Evolutionary conservation across 2,888 invertebrate species (phyloP).

Genomic region (Tortricodes alternella): DNA sequence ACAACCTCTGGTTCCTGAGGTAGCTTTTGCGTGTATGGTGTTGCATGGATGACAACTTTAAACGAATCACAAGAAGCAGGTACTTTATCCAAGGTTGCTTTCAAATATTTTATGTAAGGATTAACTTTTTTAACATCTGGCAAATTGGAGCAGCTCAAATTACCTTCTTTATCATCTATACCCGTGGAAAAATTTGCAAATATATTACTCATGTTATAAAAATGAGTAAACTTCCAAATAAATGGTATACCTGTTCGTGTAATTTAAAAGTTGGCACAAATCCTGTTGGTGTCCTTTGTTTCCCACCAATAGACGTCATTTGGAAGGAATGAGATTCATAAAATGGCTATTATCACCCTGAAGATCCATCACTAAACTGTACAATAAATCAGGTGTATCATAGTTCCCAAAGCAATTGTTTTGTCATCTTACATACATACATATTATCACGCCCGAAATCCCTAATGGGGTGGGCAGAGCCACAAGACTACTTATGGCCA

Average conservation of each 20-base stretch:
- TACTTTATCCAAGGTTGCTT: slow-evolving; percentile 1
- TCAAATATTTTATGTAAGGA: slow-evolving; percentile 11
- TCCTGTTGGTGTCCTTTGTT: background rate
- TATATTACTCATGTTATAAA: too few relatives aligned
- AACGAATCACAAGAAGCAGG: background rate
- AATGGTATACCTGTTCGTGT: slow-evolving; percentile 22
- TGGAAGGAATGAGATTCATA: slow-evolving; percentile 17
- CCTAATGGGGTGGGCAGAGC: too few relatives aligned
- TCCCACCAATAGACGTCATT: slow-evolving; percentile 24
- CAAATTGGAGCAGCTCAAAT: background rate
- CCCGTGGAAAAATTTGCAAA: slow-evolving; percentile 18
- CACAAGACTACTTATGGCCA: too few relatives aligned
- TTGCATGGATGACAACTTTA: background rate
- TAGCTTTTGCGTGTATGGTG: background rate
- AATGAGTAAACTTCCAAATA: slow-evolving; percentile 5
- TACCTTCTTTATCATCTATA: slow-evolving; percentile 13
- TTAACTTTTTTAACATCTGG: background rate
- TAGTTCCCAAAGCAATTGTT: too few relatives aligned
- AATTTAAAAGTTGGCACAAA: slow-evolving; percentile 27
- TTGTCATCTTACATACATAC: too few relatives aligned
- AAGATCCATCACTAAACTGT: slow-evolving; percentile 5
- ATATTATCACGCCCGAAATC: too few relatives aligned
- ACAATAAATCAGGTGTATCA: slow-evolving; percentile 8
- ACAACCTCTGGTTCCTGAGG: background rate
- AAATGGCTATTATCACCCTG: slow-evolving; percentile 18